A percentile compares a stretch with the other conserved stretches of the same genome.
Evolutionary conservation across 35 echinoderm and acorn worm genomes (phyloP).

Genomic region (Apostichopus japonicus): DNA sequence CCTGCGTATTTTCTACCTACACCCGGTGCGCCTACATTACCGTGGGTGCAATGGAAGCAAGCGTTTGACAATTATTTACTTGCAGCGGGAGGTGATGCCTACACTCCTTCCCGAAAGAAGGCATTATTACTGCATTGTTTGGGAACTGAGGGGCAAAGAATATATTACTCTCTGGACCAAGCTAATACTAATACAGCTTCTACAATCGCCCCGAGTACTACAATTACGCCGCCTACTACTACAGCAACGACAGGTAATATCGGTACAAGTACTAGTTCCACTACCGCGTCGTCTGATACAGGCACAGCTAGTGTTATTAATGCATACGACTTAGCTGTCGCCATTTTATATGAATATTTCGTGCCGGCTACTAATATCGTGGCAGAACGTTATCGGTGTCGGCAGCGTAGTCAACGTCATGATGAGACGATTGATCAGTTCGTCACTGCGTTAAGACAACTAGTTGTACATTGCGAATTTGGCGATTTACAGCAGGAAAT

Average conservation of each 20-base stretch:
- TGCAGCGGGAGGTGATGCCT: constrained; percentile 12
- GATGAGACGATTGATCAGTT: constrained; percentile 25
- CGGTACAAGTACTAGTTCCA: too few relatives aligned
- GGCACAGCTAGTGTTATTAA: neutral
- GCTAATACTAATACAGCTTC: neutral
- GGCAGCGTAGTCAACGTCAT: neutral
- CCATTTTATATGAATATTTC: neutral
- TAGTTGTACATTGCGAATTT: constrained; percentile 12
- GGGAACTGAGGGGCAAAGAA: constrained; percentile 70
- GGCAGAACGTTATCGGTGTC: constrained; percentile 5
- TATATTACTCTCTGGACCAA: constrained; percentile 46
- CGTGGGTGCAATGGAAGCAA: constrained; percentile 60
- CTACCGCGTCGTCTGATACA: neutral
- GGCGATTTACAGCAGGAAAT: neutral
- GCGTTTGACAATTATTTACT: constrained; percentile 64
- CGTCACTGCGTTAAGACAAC: neutral
- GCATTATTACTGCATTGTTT: constrained; percentile 76
- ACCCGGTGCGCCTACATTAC: constrained; percentile 62
- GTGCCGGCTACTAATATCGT: neutral
- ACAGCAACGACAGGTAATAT: neutral
- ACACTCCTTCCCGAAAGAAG: constrained; percentile 18
- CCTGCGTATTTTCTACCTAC: too few relatives aligned
- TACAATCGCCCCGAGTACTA: neutral
- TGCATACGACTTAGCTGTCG: neutral
- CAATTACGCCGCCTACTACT: neutral